Conservation (phyloP, 2,113 vertebrate species). For the Dipodomys merriami region DNA sequence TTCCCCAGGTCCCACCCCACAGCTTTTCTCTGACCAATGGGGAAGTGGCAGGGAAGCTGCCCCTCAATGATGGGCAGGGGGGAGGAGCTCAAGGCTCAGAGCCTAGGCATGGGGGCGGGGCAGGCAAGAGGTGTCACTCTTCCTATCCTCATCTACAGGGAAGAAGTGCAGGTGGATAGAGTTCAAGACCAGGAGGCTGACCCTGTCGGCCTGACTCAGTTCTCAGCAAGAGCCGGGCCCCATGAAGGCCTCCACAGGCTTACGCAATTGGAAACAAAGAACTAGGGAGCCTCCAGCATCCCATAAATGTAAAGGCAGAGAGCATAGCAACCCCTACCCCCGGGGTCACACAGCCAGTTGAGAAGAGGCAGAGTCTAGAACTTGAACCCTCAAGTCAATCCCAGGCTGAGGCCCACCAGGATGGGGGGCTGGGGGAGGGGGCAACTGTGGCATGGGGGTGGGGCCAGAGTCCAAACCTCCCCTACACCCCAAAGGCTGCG, state of each 20-base stretch:
- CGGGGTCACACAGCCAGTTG: not conserved
- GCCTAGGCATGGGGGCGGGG: not conserved
- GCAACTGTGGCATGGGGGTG: not conserved
- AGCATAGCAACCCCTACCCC: no score
- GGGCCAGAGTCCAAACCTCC: not conserved
- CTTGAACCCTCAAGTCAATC: not conserved
- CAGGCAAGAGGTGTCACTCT: not conserved
- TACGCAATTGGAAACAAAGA: not conserved
- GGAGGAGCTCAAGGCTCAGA: no score
- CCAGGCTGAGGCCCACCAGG: not conserved
- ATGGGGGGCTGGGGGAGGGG: not conserved
- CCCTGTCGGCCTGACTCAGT: not conserved
- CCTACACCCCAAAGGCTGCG: not conserved
- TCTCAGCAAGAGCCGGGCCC: not conserved
- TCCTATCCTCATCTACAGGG: not conserved
- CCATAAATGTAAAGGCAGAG: not conserved
- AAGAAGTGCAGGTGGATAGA: not conserved
- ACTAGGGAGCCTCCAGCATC: not conserved
- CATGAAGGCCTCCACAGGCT: fast-evolving
- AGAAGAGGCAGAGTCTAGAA: not conserved
- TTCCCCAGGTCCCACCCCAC: not conserved
- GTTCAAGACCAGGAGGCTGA: not conserved
- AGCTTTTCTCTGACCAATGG: not conserved
- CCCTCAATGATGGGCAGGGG: not conserved
- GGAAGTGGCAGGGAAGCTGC: not conserved